Conservation (phyloP, 2,888 invertebrate species). For the Drosophila lacicola region DNA sequence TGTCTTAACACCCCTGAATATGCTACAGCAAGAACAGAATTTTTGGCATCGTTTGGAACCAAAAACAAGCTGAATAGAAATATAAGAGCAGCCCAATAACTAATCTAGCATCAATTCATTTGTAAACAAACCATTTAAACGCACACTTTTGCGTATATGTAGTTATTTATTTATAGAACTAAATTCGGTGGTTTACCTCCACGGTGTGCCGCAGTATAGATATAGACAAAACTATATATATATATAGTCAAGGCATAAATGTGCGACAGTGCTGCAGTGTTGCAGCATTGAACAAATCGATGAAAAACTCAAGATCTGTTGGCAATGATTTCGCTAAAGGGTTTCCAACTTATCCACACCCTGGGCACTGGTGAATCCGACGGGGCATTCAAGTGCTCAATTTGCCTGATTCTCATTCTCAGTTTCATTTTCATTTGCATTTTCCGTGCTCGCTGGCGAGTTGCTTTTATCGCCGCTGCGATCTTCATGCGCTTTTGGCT, state of each 20-base stretch:
- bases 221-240: conserved; percentile 4
- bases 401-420: conserved; percentile 66
- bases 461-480: conserved; percentile 64
- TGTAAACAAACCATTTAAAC: conserved; percentile 29
- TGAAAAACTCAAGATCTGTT: conserved; percentile 12
- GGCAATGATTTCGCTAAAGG: conserved; percentile 40
- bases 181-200: conserved; percentile 4
- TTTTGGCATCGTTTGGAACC: background rate
- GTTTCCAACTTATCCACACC: conserved; percentile 19
- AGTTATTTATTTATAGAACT: conserved; percentile 62
- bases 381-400: conserved; percentile 81
- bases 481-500: conserved; percentile 82
- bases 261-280: conserved; percentile 6
- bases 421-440: conserved; percentile 58
- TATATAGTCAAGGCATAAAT: background rate
- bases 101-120: conserved; percentile 5
- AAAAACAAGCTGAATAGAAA: background rate
- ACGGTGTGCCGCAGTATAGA: conserved; percentile 2
- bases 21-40: conserved; percentile 12
- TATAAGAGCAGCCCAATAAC: conserved; percentile 11
- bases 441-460: conserved; percentile 30
- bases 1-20: conserved; percentile 17
- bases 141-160: conserved; percentile 17
- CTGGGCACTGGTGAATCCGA: conserved; percentile 3
- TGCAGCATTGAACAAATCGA: conserved; percentile 29